Evolutionary conservation across 2,113 vertebrate genomes (phyloP).

Genomic region (Gadus chalcogrammus): DNA sequence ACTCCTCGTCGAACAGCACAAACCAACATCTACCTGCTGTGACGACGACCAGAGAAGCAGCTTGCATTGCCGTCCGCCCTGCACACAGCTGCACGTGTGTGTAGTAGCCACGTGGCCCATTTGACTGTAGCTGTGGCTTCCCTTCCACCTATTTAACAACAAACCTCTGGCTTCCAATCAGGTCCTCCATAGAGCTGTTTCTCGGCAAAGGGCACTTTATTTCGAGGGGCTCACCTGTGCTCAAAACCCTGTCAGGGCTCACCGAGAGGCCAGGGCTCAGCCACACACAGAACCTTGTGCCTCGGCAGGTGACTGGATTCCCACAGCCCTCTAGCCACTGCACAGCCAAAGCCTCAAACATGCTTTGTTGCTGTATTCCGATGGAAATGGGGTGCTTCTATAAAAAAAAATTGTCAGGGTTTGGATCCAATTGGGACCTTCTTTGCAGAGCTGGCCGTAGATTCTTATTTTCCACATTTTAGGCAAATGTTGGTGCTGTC

Average conservation of each 20-base stretch:
- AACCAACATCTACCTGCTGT: neutral
- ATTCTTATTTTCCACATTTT: neutral
- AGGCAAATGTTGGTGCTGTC: neutral
- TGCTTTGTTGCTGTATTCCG: neutral
- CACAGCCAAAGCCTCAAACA: neutral
- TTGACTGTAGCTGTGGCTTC: neutral
- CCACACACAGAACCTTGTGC: neutral
- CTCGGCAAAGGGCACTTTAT: neutral
- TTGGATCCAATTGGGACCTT: conserved; percentile 10
- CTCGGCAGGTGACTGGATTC: neutral
- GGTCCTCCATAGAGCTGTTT: neutral
- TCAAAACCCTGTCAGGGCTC: neutral
- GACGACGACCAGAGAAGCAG: neutral
- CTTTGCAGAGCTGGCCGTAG: neutral
- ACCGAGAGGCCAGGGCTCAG: neutral
- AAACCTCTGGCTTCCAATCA: neutral
- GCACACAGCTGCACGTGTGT: neutral
- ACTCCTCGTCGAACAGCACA: neutral
- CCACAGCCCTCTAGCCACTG: neutral
- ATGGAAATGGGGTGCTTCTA: neutral
- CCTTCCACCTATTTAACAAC: neutral
- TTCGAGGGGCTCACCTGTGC: neutral
- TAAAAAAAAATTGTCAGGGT: neutral
- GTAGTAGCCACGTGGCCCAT: neutral
- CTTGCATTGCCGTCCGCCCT: neutral